Conservation (phyloP, 2,888 invertebrate species). For the Ormyrus pomaceus region DNA sequence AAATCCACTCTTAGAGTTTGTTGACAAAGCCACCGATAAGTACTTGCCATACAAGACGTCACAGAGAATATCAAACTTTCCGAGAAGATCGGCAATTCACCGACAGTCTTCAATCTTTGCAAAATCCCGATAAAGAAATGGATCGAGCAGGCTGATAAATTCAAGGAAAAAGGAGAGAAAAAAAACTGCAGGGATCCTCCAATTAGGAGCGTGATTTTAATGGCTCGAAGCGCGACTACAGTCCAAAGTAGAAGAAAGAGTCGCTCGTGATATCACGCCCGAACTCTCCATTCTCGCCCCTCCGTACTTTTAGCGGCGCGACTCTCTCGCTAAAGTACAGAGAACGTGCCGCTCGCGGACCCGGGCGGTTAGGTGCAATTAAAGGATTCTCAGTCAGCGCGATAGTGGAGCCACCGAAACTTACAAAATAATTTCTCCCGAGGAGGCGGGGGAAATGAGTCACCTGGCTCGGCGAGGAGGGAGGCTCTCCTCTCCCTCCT, state of each 20-base stretch:
- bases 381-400: conserved; percentile 49
- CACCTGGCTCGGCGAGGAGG: conserved; percentile 28
- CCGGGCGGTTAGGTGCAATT: conserved; percentile 30
- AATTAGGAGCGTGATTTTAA: conserved; percentile 38
- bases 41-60: too few species aligned
- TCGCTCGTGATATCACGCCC: conserved; percentile 33
- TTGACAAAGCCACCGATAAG: too few species aligned
- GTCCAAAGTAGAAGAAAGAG: conserved; percentile 2
- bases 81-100: too few species aligned
- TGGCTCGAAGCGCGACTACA: conserved; percentile 29
- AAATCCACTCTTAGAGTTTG: too few species aligned
- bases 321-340: too few species aligned
- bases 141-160: too few species aligned
- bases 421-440: conserved; percentile 61
- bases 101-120: too few species aligned
- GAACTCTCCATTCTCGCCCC: conserved; percentile 5
- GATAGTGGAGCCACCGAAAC: conserved; percentile 52
- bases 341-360: conserved; percentile 34
- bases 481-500: conserved; percentile 57
- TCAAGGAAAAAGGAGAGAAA: not conserved
- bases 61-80: too few species aligned
- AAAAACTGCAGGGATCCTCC: not conserved
- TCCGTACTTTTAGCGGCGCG: not conserved
- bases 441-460: conserved; percentile 47
- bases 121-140: too few species aligned